Percentiles rank a stretch among this genome's conserved stretches.
phyloP scores from a whole-genome alignment of 2,888 invertebrate species.

The Amblyjoppa proteus region DNA sequence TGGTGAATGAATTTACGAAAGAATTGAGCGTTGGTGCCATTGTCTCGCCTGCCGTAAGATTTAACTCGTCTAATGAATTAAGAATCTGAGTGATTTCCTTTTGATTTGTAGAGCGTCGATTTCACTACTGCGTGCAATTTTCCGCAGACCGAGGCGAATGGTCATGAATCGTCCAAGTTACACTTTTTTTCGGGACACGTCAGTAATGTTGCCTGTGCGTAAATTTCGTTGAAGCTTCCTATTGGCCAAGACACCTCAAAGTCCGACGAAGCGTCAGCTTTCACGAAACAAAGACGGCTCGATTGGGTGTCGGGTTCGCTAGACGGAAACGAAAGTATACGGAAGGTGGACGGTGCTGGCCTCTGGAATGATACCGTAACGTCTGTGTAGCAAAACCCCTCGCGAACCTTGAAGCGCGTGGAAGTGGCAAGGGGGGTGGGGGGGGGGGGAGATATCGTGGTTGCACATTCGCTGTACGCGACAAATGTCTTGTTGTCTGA shows the following conservation, averaged over 20 bases:
- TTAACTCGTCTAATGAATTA: neutral
- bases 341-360: slow-evolving; percentile 58
- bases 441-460: neutral
- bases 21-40: slow-evolving; percentile 88
- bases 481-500: slow-evolving; percentile 9
- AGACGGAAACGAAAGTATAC: slow-evolving; percentile 35
- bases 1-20: slow-evolving; percentile 90
- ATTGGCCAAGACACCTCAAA: slow-evolving; percentile 75
- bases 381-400: neutral
- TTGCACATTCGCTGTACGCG: slow-evolving; percentile 8
- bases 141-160: slow-evolving; percentile 73
- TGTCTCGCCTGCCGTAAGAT: slow-evolving; percentile 61
- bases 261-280: slow-evolving; percentile 74
- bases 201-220: slow-evolving; percentile 81
- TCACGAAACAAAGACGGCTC: slow-evolving; percentile 68
- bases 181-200: slow-evolving; percentile 82
- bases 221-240: slow-evolving; percentile 74
- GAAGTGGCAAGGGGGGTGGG: no score
- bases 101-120: slow-evolving; percentile 48
- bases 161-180: slow-evolving; percentile 79
- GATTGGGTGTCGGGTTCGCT: slow-evolving; percentile 15
- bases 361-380: slow-evolving; percentile 52
- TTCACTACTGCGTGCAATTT: slow-evolving; percentile 72
- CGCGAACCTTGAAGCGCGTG: neutral
- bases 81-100: neutral